Evolutionary conservation across 2,113 vertebrate species (phyloP).

Genomic region (Brachyistius frenatus): DNA sequence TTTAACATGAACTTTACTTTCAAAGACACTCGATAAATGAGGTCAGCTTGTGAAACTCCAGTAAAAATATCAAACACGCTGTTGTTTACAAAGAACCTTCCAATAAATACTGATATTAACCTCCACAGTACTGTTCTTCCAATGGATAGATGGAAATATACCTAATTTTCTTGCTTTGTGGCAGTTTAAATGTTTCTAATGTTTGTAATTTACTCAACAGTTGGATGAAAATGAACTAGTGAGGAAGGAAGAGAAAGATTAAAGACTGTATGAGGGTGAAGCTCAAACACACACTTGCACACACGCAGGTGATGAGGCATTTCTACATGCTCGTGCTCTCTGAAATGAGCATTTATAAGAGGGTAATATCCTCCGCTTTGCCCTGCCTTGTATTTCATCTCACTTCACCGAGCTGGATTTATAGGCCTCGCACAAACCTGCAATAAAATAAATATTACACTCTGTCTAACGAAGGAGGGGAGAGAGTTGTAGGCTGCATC

Average conservation of each 20-base stretch:
- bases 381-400: conserved; percentile 38
- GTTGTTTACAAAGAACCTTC: too few species aligned
- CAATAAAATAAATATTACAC: conserved; percentile 59
- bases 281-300: background rate
- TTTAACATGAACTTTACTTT: too few species aligned
- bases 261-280: background rate
- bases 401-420: conserved; percentile 47
- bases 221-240: background rate
- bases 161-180: background rate
- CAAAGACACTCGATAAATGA: too few species aligned
- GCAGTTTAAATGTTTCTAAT: background rate
- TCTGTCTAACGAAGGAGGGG: conserved; percentile 31
- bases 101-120: too few species aligned
- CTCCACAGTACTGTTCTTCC: background rate
- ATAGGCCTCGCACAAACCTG: conserved; percentile 55
- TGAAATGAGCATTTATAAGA: conserved; percentile 53
- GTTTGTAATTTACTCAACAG: background rate
- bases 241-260: background rate
- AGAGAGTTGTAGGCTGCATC: conserved; percentile 36
- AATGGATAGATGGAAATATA: background rate
- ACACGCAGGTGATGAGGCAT: conserved; percentile 6
- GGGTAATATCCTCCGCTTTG: conserved; percentile 52
- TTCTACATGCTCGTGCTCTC: conserved; percentile 48
- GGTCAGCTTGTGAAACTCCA: too few species aligned
- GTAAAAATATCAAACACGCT: too few species aligned